phyloP scores from a whole-genome alignment of 1,140 invertebrate species.

The Drosophila mauritiana region DNA sequence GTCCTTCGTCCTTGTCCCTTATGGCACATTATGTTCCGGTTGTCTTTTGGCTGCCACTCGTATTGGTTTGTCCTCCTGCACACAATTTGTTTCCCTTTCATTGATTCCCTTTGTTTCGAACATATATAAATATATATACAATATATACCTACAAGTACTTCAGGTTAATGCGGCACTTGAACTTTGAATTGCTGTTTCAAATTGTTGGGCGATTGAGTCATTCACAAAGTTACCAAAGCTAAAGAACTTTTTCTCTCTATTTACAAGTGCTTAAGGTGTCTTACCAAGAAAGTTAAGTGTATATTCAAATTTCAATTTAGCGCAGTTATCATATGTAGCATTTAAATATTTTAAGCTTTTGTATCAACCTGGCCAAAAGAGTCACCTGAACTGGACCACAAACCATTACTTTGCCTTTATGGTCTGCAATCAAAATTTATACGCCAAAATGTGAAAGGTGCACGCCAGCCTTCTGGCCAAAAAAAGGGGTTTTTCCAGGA shows the following conservation, averaged over 20 bases:
- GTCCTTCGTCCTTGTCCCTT: slow-evolving; percentile 22
- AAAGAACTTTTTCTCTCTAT: background rate
- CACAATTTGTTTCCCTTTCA: slow-evolving; percentile 57
- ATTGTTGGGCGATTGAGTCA: slow-evolving; percentile 30
- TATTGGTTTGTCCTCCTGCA: slow-evolving; percentile 54
- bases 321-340: too few species aligned
- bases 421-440: slow-evolving; percentile 57
- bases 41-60: slow-evolving; percentile 55
- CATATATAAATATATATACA: background rate
- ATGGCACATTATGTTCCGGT: slow-evolving; percentile 55
- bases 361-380: background rate
- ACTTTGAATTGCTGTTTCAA: slow-evolving; percentile 44
- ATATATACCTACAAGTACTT: slow-evolving; percentile 26
- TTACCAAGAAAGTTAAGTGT: background rate
- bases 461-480: background rate
- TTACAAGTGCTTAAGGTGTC: background rate
- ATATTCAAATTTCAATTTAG: background rate
- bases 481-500: slow-evolving; percentile 11
- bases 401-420: slow-evolving; percentile 53
- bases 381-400: slow-evolving; percentile 36
- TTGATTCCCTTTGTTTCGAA: slow-evolving; percentile 42
- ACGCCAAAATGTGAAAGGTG: slow-evolving; percentile 30
- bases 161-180: slow-evolving; percentile 53
- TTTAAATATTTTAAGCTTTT: background rate
- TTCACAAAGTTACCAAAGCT: slow-evolving; percentile 12